phyloP scores from a whole-genome alignment of 2,113 vertebrate species.

The Polyodon spathula region DNA sequence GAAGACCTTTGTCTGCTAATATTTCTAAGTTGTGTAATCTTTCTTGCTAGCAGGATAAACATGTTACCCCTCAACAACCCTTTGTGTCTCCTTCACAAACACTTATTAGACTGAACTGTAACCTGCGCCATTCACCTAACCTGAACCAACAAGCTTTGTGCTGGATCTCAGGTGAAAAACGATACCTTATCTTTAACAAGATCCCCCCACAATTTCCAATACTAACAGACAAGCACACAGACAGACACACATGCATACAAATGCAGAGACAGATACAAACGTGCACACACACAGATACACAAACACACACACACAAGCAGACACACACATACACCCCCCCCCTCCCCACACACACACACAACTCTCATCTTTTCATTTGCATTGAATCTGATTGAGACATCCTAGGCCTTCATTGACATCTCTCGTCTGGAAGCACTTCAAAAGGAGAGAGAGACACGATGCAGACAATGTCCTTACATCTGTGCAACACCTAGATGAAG shows the following conservation, averaged over 20 bases:
- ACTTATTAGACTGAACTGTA: constrained; percentile 40
- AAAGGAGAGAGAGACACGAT: constrained; percentile 41
- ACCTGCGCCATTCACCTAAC: constrained; percentile 55
- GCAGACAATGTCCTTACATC: constrained; percentile 60
- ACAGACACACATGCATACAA: neutral
- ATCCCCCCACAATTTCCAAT: constrained; percentile 15
- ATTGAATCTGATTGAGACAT: constrained; percentile 57
- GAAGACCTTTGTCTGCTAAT: constrained; percentile 1
- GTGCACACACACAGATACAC: constrained; percentile 1
- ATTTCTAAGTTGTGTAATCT: neutral
- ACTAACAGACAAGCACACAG: neutral
- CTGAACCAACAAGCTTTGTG: constrained; percentile 46
- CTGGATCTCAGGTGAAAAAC: constrained; percentile 45
- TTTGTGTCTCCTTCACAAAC: neutral
- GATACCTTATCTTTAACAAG: constrained; percentile 63
- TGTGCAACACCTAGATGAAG: constrained; percentile 66
- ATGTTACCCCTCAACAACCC: neutral
- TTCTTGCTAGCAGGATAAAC: neutral
- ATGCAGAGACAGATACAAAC: neutral
- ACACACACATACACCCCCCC: no score
- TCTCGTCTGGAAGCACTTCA: constrained; percentile 36
- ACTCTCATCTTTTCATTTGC: constrained; percentile 46
- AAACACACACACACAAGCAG: no score
- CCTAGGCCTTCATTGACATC: constrained; percentile 58
- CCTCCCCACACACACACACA: neutral